Conservation (phyloP, 2,797 vertebrate genomes). For the Rhinogobio ventralis region DNA sequence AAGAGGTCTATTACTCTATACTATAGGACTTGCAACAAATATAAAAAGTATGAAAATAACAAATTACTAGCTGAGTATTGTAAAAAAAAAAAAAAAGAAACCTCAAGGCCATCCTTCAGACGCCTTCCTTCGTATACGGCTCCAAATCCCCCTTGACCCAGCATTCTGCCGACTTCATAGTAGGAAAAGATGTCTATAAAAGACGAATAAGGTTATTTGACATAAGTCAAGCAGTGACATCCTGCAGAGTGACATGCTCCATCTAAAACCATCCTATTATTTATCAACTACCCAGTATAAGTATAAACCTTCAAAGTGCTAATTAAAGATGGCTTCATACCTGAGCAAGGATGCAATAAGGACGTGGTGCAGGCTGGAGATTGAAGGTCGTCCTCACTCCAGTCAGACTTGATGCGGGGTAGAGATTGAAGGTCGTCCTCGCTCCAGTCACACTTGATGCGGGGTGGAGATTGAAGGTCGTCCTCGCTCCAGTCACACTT, state of each 20-base stretch:
- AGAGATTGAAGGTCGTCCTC: too few species aligned
- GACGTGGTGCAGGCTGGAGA: too few species aligned
- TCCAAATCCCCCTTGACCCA: background rate
- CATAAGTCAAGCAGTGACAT: background rate
- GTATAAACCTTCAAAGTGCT: too few species aligned
- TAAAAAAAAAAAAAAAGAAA: background rate
- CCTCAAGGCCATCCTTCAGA: background rate
- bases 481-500: too few species aligned
- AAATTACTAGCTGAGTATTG: background rate
- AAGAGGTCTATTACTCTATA: background rate
- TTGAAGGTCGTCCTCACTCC: too few species aligned
- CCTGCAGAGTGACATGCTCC: too few species aligned
- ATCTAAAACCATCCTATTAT: too few species aligned
- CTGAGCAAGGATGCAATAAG: too few species aligned
- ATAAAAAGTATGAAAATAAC: background rate
- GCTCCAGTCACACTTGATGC: too few species aligned
- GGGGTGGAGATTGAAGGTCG: too few species aligned
- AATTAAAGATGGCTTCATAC: too few species aligned
- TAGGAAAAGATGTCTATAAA: background rate
- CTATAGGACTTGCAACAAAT: background rate
- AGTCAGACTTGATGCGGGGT: rapidly evolving
- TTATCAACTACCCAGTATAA: too few species aligned
- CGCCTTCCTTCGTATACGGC: background rate
- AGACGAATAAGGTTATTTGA: background rate
- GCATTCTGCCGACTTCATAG: background rate